Base-by-base conservation (phyloP, 2,888 invertebrate species). In the Parochlus steinenii region DNA sequence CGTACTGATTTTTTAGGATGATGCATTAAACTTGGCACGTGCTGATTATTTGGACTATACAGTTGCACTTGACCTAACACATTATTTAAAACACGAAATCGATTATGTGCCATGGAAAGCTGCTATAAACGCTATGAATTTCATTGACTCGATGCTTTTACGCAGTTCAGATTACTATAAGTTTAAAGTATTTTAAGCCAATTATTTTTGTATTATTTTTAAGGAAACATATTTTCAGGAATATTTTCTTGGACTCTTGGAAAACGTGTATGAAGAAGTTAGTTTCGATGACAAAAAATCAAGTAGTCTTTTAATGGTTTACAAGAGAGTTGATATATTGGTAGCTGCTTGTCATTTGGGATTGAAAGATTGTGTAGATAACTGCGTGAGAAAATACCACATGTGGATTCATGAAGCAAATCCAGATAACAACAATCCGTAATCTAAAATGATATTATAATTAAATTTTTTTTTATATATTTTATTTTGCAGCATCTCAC, bases 91-190 rank as follows among this genome's bases (percentile, higher is more conserved):
- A 2, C 71, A 79, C 41, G 85, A 85, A 55, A 65, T 68, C n/a
- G 82, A 85, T 44, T 86, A 79, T 51, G 71, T 87, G 2, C 89
- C 92, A 0, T 90, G 89, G 90, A 76, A 75, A 50, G 69, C 86
- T 1, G 85, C 85, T 0, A 61, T 86, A 7, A 69, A 67, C 2
- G 76, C 76, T 14, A 64, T 90, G 35, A 71, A 69, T 17, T 89
- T 79, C 50, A 65, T 90, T 31, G 74, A 81, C 44, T 67, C 69
- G 2, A 86, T 86, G 83, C 63, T 87, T 37, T 67, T 75, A n/a
- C 74, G 75, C 42, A 75, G 74, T 16, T 66, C 65, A 1, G 64
- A 70, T 42, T 78, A 74, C 48, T 71, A 76, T 47, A 28, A 26
- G 27, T 36, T 28, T 31, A 33, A 26, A 23, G 25, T 37, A 19